Base-by-base conservation (phyloP, 64 coral and sea anemone species). In the Pocillopora damicornis region DNA sequence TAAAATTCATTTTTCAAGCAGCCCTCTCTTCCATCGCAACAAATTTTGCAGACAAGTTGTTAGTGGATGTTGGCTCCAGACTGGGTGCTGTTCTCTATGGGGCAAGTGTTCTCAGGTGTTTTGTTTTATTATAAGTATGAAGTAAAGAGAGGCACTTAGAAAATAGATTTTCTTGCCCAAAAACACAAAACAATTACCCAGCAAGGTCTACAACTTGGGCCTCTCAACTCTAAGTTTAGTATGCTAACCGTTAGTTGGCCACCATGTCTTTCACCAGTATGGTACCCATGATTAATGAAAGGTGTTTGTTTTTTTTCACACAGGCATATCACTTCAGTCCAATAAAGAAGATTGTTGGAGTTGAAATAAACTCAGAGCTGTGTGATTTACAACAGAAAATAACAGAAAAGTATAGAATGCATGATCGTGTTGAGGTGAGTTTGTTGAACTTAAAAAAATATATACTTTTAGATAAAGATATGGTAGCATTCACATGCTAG, bases 1-100 rank as follows among this genome's bases (percentile, higher is more conserved):
- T 98, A 75, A 91, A 79, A 18, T 98, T 78, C 75, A 91, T 98
- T 60, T 98, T 98, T 68, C 83, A 79, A 62, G 79, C 74, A 34
- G 92, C 89, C 56, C 80, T 98, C 42, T 91, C 95, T 58, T 74
- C 60, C 18, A 61, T 98, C 20, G 35, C 81, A 59, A 82, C n/a
- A 9, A 88, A 58, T 88, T 38, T 93, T 14, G 17, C 59, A 0
- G 72, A 93, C 69, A 73, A 45, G 75, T 71, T 61, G 57, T 79
- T 98, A 59, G 85, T 98, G 9, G 95, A 98, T 37, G 67, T 98
- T 86, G 95, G 95, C n/a, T 98, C 95, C 2, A 75, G 95, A 26
- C 63, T 98, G 11, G 95, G 95, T 30, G 95, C 95, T 60, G 95
- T 98, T 16, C 88, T 98, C 0, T 98, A 91, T 74, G 91, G 88